Base-by-base conservation (phyloP, 2,113 vertebrate species). In the Trematomus loennbergii region DNA sequence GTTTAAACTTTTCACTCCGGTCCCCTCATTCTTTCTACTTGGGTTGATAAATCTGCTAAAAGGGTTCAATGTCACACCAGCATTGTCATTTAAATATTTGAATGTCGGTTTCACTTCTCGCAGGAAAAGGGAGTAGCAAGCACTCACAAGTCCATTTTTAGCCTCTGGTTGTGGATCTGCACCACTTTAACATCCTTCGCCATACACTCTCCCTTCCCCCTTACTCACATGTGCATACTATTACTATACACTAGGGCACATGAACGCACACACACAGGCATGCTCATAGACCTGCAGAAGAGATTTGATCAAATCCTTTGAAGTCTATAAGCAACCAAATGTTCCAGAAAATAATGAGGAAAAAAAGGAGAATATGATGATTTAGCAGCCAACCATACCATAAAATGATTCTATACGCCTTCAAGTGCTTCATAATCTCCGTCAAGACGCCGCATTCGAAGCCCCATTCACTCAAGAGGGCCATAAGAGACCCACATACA, bases 31-130 rank as follows among this genome's bases (percentile, higher is more conserved):
- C 63, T 79, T 90, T 92, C 77, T 83, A 58, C 85, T 91, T 79
- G 66, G 83, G 65, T 80, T 89, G 80, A 78, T 87, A 77, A 84
- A 85, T 86, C 68, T 82, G 64, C 77, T 90, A 87, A 92, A 93
- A 91, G 81, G 85, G 70, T 90, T 90, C 75, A 82, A 36, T 91
- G 85, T 90, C 80, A 88, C 85, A 84, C 72, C 20, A 59, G 61
- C 75, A 75, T 85, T 91, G 82, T 89, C 81, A 85, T 92, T 93
- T 93, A 85, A 92, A 93, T 92, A 89, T 92, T 89, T 93, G 79
- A 93, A 89, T 85, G 79, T 55, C 25, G 57, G 82, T 90, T 88
- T 90, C 76, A 85, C 72, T 84, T 90, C 66, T 63, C 81, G 79
- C 62, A 69, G 72, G 69, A 75, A 75, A 79, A 82, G 58, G 75